Percentiles rank a stretch among this genome's conserved stretches.
phyloP scores from a whole-genome alignment of 2,113 vertebrate species.

The Periophthalmodon schlosseri region DNA sequence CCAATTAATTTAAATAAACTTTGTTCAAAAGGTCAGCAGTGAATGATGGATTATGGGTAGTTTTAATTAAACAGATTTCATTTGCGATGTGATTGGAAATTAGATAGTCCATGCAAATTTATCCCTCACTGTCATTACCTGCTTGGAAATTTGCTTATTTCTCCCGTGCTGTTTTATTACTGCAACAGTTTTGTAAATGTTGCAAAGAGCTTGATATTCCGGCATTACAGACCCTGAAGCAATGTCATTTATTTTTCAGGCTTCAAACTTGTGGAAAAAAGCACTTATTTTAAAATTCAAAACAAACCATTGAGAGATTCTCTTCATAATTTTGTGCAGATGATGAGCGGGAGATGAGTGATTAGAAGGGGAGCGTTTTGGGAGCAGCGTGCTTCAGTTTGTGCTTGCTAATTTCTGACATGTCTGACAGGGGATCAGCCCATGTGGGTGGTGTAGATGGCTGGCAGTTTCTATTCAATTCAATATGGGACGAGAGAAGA shows the following conservation, averaged over 20 bases:
- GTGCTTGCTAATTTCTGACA: conserved; percentile 48
- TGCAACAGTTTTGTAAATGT: conserved; percentile 10
- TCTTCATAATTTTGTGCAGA: conserved; percentile 31
- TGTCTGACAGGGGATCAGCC: conserved; percentile 45
- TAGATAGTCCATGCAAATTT: conserved; percentile 22
- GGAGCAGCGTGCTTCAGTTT: conserved; percentile 29
- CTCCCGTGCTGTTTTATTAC: conserved; percentile 22
- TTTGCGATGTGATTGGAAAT: conserved; percentile 33
- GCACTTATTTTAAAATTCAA: not conserved
- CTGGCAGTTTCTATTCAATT: conserved; percentile 41
- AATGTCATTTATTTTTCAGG: conserved; percentile 14
- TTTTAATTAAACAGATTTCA: conserved; percentile 55
- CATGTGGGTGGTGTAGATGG: conserved; percentile 56
- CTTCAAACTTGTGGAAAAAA: conserved; percentile 29
- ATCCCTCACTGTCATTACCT: conserved; percentile 16
- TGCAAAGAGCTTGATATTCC: not conserved
- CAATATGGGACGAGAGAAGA: conserved; percentile 23
- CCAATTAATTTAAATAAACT: conserved; percentile 60
- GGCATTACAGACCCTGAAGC: conserved; percentile 12
- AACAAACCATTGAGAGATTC: conserved; percentile 25
- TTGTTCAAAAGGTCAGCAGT: conserved; percentile 66
- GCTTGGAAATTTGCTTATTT: conserved; percentile 12
- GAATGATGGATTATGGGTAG: conserved; percentile 60
- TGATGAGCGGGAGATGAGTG: conserved; percentile 31
- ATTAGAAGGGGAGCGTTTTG: conserved; percentile 48